Evolutionary conservation across 2,888 invertebrate genomes (phyloP).

Genomic region (Clitarchus hookeri): DNA sequence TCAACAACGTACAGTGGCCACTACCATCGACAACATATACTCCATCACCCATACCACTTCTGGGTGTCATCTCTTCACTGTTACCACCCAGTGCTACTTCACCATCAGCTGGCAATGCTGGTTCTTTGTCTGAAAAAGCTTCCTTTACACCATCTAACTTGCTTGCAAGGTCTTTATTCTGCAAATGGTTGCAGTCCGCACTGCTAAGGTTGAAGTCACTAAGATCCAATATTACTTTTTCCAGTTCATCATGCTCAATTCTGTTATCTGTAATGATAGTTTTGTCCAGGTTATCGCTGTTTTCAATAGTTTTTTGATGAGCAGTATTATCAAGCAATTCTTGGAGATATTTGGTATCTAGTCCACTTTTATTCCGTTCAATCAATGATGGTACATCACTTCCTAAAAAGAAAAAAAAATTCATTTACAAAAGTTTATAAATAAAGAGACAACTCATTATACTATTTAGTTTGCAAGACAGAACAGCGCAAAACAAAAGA

Average conservation of each 20-base stretch:
- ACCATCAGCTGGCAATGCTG: neutral
- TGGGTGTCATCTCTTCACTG: neutral
- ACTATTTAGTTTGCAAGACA: too few relatives aligned
- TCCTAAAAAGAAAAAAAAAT: neutral
- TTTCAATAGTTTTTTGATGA: neutral
- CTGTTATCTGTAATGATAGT: neutral
- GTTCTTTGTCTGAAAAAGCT: neutral
- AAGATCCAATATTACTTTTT: neutral
- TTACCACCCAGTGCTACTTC: neutral
- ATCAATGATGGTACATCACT: neutral
- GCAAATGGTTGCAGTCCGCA: neutral
- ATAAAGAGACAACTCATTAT: too few relatives aligned
- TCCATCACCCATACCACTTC: neutral
- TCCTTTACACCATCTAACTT: neutral
- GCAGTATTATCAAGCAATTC: neutral
- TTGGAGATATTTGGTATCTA: neutral
- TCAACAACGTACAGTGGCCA: neutral
- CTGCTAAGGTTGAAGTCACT: neutral
- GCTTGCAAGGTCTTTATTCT: neutral
- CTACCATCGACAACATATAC: neutral
- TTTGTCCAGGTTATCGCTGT: neutral
- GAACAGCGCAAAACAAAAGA: too few relatives aligned
- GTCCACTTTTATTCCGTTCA: neutral
- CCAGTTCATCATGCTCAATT: neutral
- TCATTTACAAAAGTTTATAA: neutral